phyloP scores from a whole-genome alignment of 2,888 invertebrate species.

The Sycophila texana region DNA sequence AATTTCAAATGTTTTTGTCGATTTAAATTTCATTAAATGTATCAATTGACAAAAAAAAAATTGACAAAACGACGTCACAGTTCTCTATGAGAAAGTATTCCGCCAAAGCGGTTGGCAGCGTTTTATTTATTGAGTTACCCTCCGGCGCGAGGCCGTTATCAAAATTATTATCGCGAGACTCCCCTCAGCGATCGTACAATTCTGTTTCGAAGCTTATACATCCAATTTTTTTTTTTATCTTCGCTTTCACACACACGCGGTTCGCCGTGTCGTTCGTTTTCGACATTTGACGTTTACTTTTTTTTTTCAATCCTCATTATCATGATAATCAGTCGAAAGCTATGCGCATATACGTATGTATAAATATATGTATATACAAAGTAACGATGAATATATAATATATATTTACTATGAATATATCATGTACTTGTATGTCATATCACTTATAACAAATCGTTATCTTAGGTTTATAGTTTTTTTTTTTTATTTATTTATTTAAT shows the following conservation, averaged over 20 bases:
- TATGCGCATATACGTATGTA: constrained; percentile 69
- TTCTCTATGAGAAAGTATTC: no score
- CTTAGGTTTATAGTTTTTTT: constrained; percentile 54
- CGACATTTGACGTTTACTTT: constrained; percentile 6
- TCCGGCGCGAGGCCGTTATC: constrained; percentile 26
- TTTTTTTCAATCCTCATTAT: constrained; percentile 62
- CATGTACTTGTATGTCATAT: constrained; percentile 58
- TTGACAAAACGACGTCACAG: no score
- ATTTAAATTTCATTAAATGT: no score
- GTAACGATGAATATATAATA: constrained; percentile 65
- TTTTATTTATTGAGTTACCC: constrained; percentile 10
- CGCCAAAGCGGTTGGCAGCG: no score
- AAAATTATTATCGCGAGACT: constrained; percentile 47
- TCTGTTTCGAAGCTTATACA: constrained; percentile 46
- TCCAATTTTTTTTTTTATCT: constrained; percentile 34
- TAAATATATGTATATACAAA: constrained; percentile 67
- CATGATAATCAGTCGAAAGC: constrained; percentile 74
- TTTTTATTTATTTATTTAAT: constrained; percentile 24
- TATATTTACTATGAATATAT: constrained; percentile 59
- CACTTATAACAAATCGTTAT: constrained; percentile 59
- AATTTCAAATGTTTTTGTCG: no score
- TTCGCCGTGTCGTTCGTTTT: constrained; percentile 9
- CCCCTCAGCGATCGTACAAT: constrained; percentile 39
- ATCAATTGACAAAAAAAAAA: no score
- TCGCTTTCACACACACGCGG: not conserved